Base-by-base conservation (phyloP, 2,113 vertebrate genomes). In the Takifugu bimaculatus region DNA sequence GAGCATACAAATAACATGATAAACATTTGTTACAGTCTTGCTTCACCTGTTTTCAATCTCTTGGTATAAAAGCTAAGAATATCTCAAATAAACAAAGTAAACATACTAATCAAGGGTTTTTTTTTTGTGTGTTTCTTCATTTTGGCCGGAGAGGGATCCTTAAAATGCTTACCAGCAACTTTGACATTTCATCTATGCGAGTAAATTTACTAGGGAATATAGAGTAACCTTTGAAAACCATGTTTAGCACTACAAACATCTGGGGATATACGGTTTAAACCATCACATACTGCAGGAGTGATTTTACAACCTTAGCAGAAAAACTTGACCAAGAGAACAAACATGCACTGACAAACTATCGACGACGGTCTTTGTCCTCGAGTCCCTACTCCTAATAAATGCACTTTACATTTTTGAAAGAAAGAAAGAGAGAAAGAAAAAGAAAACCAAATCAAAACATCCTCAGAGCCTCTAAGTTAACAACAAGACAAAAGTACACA, bases 401-500 rank as follows among this genome's bases (percentile, higher is more conserved):
- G 88, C 88, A 90, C 88, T 88, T 89, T 89, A 89, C 86, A 90
- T 78, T 50, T 74, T 72, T 55, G 78, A 39, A 39, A 10, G 7
- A 39, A 39, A 20, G 20, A 20, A 20, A 20, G 20, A 20, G 20
- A 20, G 20, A 20, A 20, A 20, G 20, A 43, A 43, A 43, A 43
- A 43, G 13, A 43, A 43, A 43, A 5, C 42, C 42, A 5, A 43
- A 43, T 9, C 6, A 43, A 72, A 74, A 91, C 45, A 84, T 78
- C 81, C 81, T 85, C 85, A 85, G 83, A 84, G 82, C 78, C 76
- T 89, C 88, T 91, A 91, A 81, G 79, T 87, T 85, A 91, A 91
- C 89, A 90, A 78, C 85, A 88, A 89, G 88, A 90, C 90, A 85
- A 87, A 78, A 89, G 70, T 91, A 91, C 87, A 91, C 88, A 87